Evolutionary conservation across 2,113 vertebrate species (phyloP).

Genomic region (Regulus satrapa): DNA sequence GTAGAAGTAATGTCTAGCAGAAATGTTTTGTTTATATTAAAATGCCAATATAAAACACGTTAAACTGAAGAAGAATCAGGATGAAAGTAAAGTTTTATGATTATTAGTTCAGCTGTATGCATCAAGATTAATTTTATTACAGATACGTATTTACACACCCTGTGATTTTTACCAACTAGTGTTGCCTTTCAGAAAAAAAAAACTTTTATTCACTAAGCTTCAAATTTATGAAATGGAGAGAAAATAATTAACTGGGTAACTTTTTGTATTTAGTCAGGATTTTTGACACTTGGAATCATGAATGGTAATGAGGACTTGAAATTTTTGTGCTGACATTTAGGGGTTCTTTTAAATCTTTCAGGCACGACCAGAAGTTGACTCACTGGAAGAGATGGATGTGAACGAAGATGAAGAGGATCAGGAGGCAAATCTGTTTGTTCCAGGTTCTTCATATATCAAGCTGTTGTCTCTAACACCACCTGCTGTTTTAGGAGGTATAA

Average conservation of each 20-base stretch:
- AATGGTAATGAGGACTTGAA: background rate
- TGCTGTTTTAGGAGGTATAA: conserved; percentile 81
- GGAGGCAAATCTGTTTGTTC: conserved; percentile 79
- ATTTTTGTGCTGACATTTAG: background rate
- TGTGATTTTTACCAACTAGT: background rate
- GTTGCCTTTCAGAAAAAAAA: background rate
- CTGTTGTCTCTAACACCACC: conserved; percentile 76
- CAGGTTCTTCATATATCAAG: conserved; percentile 87
- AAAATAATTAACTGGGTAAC: background rate
- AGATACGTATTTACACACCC: background rate
- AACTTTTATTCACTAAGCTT: background rate
- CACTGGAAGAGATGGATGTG: conserved; percentile 54
- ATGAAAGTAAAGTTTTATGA: background rate
- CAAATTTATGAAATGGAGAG: background rate
- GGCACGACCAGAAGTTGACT: conserved; percentile 75
- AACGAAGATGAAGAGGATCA: conserved; percentile 71
- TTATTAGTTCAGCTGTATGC: background rate
- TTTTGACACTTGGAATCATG: background rate
- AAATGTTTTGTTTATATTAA: background rate
- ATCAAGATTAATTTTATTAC: background rate
- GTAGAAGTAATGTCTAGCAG: background rate
- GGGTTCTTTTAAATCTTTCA: background rate
- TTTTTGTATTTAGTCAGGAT: background rate
- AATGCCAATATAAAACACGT: background rate
- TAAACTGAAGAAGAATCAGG: background rate